Evolutionary conservation across 2,888 invertebrate species (phyloP), one percentile per base, ranked within the genome.

Genomic region (Drosophila falleni): DNA sequence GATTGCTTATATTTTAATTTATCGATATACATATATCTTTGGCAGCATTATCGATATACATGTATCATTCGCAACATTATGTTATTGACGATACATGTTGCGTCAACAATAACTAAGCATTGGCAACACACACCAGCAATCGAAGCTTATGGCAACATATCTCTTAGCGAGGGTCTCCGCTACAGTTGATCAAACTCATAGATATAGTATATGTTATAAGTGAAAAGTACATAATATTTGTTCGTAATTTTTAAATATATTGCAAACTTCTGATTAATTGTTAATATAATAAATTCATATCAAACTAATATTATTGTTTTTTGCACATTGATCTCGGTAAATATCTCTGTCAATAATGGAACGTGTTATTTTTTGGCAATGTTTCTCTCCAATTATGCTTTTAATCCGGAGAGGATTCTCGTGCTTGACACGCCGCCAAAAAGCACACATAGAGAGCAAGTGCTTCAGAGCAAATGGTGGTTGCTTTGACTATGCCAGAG

Each of bases 401-500:
- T 66, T 58, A 37, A 39, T 46, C 16, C 54, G 5, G 53, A 42
- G 44, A 29, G 42, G 13, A 56, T 56, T 54, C 74, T 33, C 33
- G 42, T 60, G 41, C 29, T 56, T 56, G 37, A 51, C 46, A 51
- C 15, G 60, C 41, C 59, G 74, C 54, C 58, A 65, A 80, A 74
- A 70, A 49, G 56, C 51, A 42, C 15, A 37, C 37, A 39, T 13
- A 51, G 41, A 42, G 60, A 49, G 39, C 41, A 26, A 60, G 31
- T 35, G 59, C 50, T 47, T 37, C 46, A 73, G 74, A 74, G 75
- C 41, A 61, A 64, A 63, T 75, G 70, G 75, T 76, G 76, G 75
- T 80, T 80, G 75, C 58, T 54, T 60, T 15, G 15, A 50, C 15
- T 23, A 51, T 41, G 47, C 11, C 54, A 54, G 46, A 37, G 41